These are phyloP conservation scores for Periparus ater DNA, from an alignment of 2,797 vertebrate species.

Conservation along the genomic window DNA sequence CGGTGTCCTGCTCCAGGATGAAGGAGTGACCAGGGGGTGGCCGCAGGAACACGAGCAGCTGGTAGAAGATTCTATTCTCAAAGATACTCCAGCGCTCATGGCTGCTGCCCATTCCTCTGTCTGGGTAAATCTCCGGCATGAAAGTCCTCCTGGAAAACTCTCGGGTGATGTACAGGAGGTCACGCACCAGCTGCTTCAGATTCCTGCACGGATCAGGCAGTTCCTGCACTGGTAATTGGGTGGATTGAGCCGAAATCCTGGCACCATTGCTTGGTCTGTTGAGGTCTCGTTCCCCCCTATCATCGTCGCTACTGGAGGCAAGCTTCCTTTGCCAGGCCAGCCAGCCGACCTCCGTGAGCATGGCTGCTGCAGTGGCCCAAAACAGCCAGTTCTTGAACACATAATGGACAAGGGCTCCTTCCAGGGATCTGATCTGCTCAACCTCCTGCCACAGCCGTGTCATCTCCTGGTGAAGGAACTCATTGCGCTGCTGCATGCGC, in stretches of 20 bases:
- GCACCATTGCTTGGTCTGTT: accelerated
- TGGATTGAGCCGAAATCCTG: neutral
- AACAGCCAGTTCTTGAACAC: neutral
- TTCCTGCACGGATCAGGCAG: neutral
- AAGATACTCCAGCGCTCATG: neutral
- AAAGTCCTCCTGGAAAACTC: neutral
- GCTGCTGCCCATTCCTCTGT: neutral
- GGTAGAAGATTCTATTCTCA: neutral
- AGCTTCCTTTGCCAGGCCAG: neutral
- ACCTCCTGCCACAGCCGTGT: neutral
- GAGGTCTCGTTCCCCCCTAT: neutral
- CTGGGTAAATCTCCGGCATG: neutral
- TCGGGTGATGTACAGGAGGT: neutral
- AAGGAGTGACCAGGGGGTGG: neutral
- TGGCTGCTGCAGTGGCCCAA: neutral
- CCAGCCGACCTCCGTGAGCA: neutral
- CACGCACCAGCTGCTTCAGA: neutral
- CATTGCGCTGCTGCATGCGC: neutral
- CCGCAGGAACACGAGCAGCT: neutral
- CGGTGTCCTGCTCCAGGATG: neutral
- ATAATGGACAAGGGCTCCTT: neutral
- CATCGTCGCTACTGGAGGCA: neutral
- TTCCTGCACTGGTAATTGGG: accelerated
- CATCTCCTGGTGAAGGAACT: neutral
- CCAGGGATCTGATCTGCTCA: neutral